Percentiles rank a stretch among this genome's conserved stretches.
These are phyloP conservation scores for Oscheius sp. DNA, from an alignment of 1,140 invertebrate species.

Conservation along the genomic window DNA sequence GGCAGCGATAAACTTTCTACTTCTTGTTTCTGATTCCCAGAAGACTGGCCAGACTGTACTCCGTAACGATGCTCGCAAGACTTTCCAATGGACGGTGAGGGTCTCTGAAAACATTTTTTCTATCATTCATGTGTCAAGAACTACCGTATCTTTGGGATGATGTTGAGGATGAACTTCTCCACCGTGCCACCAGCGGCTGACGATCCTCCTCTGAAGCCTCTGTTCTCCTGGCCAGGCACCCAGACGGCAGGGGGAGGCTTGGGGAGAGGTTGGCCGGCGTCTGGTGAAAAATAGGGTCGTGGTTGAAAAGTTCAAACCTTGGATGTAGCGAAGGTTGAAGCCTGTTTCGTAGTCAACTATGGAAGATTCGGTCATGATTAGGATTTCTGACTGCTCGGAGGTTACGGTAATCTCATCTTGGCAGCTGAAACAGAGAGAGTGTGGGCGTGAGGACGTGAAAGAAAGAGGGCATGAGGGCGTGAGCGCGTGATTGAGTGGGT, in stretches of 20 bases:
- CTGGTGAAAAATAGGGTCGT: constrained; percentile 12
- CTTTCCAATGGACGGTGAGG: constrained; percentile 51
- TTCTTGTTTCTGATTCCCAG: constrained; percentile 13
- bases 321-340: constrained; percentile 53
- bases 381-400: constrained; percentile 54
- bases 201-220: constrained; percentile 53
- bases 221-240: constrained; percentile 58
- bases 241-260: constrained; percentile 55
- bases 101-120: constrained; percentile 27
- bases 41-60: constrained; percentile 42
- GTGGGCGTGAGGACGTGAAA: too few species aligned
- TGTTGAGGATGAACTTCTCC: constrained; percentile 60
- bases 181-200: constrained; percentile 53
- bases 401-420: constrained; percentile 53
- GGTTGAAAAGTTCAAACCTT: constrained; percentile 26
- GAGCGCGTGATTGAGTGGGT: neutral
- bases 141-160: constrained; percentile 52
- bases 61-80: constrained; percentile 54
- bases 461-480: neutral
- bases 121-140: neutral
- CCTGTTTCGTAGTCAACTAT: constrained; percentile 35
- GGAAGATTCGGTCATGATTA: constrained; percentile 42
- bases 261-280: constrained; percentile 53
- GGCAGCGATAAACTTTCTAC: neutral
- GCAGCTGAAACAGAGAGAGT: constrained; percentile 50